phyloP scores from a whole-genome alignment of 2,888 invertebrate genomes.

The Drosophila buzzatii region DNA sequence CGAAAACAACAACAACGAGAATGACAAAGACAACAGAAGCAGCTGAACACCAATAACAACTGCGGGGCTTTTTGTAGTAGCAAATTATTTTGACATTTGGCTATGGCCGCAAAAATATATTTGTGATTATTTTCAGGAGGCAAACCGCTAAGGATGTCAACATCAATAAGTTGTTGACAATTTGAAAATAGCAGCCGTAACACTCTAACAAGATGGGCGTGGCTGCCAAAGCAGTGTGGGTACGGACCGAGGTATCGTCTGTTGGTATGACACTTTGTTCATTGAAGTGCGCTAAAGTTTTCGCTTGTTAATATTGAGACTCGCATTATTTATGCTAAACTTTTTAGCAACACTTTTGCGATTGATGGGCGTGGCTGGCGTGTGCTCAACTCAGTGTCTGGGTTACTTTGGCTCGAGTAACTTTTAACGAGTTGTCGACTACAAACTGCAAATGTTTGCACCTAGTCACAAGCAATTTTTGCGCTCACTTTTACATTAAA shows the following conservation, averaged over 20 bases:
- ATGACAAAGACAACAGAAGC: constrained; percentile 21
- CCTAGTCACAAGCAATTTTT: constrained; percentile 58
- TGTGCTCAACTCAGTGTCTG: constrained; percentile 13
- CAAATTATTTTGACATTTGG: constrained; percentile 61
- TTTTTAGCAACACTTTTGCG: constrained; percentile 66
- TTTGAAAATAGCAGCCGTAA: constrained; percentile 44
- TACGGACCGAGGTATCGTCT: neutral
- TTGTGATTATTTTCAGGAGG: constrained; percentile 43
- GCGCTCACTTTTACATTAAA: constrained; percentile 58
- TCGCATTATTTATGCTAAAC: constrained; percentile 75
- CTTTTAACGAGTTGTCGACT: constrained; percentile 71
- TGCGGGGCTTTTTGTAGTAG: constrained; percentile 37
- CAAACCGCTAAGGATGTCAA: constrained; percentile 52
- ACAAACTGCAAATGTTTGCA: constrained; percentile 54
- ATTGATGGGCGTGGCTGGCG: constrained; percentile 54
- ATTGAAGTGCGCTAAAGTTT: constrained; percentile 67
- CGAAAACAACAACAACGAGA: constrained; percentile 8
- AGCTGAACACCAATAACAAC: constrained; percentile 44
- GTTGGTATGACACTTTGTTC: constrained; percentile 65
- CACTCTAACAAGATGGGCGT: constrained; percentile 25
- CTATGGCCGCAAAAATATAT: constrained; percentile 41
- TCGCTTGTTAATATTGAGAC: constrained; percentile 75
- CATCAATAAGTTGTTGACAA: constrained; percentile 72
- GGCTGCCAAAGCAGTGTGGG: neutral
- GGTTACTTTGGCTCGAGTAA: constrained; percentile 44